Evolutionary conservation across 2,113 vertebrate genomes (phyloP).

Genomic region (Mobula hypostoma): DNA sequence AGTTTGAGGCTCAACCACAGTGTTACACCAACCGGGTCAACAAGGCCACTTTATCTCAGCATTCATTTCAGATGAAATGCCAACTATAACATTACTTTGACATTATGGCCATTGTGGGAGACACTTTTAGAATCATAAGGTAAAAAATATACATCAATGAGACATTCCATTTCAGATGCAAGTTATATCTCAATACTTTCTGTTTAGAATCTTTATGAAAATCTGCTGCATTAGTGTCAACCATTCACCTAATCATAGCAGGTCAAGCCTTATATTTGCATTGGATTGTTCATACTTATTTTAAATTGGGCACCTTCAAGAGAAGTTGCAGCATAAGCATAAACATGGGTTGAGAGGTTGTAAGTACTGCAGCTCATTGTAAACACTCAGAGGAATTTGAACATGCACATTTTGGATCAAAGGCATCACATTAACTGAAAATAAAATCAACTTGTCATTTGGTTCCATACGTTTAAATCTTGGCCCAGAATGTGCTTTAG

Average conservation of each 20-base stretch:
- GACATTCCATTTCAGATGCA: background rate
- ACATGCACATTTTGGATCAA: background rate
- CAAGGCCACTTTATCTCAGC: background rate
- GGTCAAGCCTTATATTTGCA: background rate
- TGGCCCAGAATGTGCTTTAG: background rate
- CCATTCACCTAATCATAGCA: background rate
- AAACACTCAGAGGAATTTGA: conserved; percentile 21
- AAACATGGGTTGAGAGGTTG: no score
- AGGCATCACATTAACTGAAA: background rate
- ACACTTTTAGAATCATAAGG: background rate
- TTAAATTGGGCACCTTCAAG: background rate
- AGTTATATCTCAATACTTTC: background rate
- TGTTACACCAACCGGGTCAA: no score
- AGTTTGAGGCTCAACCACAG: background rate
- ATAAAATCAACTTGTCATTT: background rate
- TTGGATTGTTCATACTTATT: background rate
- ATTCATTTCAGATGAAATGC: background rate
- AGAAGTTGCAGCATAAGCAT: background rate
- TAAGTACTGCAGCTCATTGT: background rate
- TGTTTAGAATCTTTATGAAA: background rate
- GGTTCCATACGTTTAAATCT: background rate
- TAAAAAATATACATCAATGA: background rate
- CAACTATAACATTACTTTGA: background rate
- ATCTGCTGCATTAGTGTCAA: background rate
- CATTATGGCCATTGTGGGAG: background rate